Base-by-base conservation (phyloP, 1,140 invertebrate species). In the Leucophenga varia region DNA sequence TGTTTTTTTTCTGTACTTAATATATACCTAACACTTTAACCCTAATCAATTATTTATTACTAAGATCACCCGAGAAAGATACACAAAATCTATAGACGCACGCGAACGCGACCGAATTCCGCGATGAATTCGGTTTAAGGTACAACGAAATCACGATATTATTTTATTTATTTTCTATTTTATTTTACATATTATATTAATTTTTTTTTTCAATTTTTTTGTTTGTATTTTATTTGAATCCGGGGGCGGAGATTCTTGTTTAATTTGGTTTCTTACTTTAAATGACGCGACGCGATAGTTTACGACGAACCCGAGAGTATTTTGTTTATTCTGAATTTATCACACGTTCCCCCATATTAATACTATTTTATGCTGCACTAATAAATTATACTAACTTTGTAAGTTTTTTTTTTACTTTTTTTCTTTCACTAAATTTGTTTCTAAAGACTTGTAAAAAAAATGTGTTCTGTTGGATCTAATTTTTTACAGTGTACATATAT, bases 101-200 rank as follows among this genome's bases (percentile, higher is more conserved):
- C 72, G 65, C 71, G 67, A 73, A 74, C 70, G 70, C 70, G 70
- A 70, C 69, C 70, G 69, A 70, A 74, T 74, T 74, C 72, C 71
- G 68, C 71, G 71, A 65, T 72, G 71, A 74, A 74, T 74, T 70
- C 72, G 71, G 68, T 72, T 74, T 74, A 74, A 73, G 71, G 72
- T 74, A 73, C 65, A 74, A 74, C 71, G 71, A 74, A 74, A 74
- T 74, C 71, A 74, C 71, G 71, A 74, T 74, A 30, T 68, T 64
- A 50, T 47, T 49, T 52, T 57, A 54, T 54, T 36, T 55, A 37
- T 47, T 45, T 35, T 41, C 50, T 21, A 32, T 54, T 47, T 53
- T 45, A 38, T 54, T 58, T 55, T 36, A 50, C 22, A 47, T 51
- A 51, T 48, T 28, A 28, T 25, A 30, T 40, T 49, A 20, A 10